Base-by-base conservation (phyloP, 2,888 invertebrate species). In the Neoitamus cyanurus region DNA sequence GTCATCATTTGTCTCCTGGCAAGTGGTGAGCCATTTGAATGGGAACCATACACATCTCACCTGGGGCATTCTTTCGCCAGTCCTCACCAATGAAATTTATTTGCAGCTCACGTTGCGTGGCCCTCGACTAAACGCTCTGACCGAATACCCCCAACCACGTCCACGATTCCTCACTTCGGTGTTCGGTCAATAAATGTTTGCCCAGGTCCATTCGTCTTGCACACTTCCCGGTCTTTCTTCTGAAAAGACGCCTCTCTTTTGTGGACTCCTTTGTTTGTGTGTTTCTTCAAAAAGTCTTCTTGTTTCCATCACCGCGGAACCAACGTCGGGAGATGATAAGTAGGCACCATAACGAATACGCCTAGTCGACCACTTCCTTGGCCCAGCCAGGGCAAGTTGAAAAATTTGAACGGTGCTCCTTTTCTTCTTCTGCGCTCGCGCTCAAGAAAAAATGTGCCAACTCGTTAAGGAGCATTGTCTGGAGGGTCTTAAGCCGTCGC, bases 391-490 rank as follows among this genome's bases (percentile, higher is more conserved):
- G 46, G 36, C 30, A 80, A 7, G 20, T 20, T 68, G 68, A 80
- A 34, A 80, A 80, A 80, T 58, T 68, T 48, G 34, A 58, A 13
- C 28, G 80, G 48, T 34, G 31, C 37, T 34, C 34, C 34, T 78
- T 46, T 78, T 31, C 34, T 46, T 31, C 34, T 46, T 80, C 36
- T 2, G 20, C 31, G 20, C 25, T 31, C 6, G 58, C n/a, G n/a
- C n/a, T n/a, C n/a, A n/a, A n/a, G 28, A 31, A 83, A 83, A 83
- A 83, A 72, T 83, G 72, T 58, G 73, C 83, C 48, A 83, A 83
- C 83, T 83, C 83, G 83, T 83, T 83, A 83, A 58, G 83, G 37
- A 30, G n/a, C 58, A 83, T 83, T 83, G 83, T 83, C 31, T 83
- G 83, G 48, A 83, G 83, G 36, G 75, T 37, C 34, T 80, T 80